Conservation (phyloP, 2,797 vertebrate genomes). For the Anisognathus igniventris region DNA sequence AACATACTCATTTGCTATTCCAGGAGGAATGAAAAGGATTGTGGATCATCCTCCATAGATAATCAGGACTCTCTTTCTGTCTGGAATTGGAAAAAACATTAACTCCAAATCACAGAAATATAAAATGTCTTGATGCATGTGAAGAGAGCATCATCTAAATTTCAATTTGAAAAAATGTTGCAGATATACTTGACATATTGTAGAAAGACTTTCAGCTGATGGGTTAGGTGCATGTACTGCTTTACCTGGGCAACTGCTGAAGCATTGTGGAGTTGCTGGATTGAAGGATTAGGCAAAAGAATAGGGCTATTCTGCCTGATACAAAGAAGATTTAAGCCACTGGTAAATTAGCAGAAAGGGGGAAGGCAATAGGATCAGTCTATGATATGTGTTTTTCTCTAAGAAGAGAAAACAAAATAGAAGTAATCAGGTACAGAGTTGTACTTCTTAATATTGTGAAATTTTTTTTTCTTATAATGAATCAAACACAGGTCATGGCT, state of each 20-base stretch:
- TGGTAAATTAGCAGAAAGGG: not conserved
- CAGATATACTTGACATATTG: not conserved
- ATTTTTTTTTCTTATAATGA: not conserved
- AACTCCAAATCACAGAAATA: constrained; percentile 44
- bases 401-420: not conserved
- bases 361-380: not conserved
- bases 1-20: constrained; percentile 64
- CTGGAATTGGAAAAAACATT: constrained; percentile 43
- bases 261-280: not conserved
- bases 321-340: constrained; percentile 8
- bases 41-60: constrained; percentile 43
- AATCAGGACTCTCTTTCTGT: constrained; percentile 47
- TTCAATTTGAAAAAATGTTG: constrained; percentile 39
- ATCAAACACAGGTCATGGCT: not conserved
- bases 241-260: not conserved
- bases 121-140: constrained; percentile 42
- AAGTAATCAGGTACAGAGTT: not conserved
- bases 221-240: not conserved
- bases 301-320: not conserved
- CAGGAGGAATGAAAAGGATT: constrained; percentile 45
- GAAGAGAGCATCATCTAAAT: constrained; percentile 47
- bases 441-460: not conserved
- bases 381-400: not conserved
- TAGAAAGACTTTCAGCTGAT: constrained; percentile 25
- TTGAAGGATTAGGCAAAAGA: constrained; percentile 17